phyloP scores from a whole-genome alignment of 2,797 vertebrate species.

The Paramormyrops hopkinsi region DNA sequence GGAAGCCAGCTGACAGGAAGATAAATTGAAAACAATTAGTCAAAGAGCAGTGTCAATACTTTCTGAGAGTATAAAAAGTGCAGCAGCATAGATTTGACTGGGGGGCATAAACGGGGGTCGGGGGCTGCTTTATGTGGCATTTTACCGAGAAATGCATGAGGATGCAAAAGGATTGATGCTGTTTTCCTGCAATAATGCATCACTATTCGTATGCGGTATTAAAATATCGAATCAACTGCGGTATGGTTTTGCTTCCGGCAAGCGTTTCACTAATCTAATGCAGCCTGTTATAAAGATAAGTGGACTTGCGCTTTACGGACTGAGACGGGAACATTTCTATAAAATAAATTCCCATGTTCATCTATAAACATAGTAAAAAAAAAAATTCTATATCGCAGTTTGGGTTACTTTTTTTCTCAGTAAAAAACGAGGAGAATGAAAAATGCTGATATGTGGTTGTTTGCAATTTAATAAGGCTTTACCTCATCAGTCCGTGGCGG shows the following conservation, averaged over 20 bases:
- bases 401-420: background rate
- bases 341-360: background rate
- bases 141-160: background rate
- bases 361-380: background rate
- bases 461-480: conserved; percentile 38
- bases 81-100: background rate
- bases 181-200: background rate
- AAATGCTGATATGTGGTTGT: conserved; percentile 31
- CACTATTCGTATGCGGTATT: background rate
- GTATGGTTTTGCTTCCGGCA: background rate
- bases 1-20: background rate
- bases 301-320: background rate
- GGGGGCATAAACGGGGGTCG: background rate
- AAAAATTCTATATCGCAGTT: background rate
- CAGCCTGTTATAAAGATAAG: background rate
- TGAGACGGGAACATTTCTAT: background rate
- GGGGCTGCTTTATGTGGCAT: background rate
- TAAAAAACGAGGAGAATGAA: background rate
- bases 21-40: background rate
- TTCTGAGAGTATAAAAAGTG: background rate
- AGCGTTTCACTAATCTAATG: background rate
- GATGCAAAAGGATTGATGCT: background rate
- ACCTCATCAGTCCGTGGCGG: conserved; percentile 31
- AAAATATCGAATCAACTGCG: background rate
- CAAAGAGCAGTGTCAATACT: background rate